Evolutionary conservation across 2,113 vertebrate genomes (phyloP), one percentile per base, ranked within the genome.

Genomic region (Blennius ocellaris): DNA sequence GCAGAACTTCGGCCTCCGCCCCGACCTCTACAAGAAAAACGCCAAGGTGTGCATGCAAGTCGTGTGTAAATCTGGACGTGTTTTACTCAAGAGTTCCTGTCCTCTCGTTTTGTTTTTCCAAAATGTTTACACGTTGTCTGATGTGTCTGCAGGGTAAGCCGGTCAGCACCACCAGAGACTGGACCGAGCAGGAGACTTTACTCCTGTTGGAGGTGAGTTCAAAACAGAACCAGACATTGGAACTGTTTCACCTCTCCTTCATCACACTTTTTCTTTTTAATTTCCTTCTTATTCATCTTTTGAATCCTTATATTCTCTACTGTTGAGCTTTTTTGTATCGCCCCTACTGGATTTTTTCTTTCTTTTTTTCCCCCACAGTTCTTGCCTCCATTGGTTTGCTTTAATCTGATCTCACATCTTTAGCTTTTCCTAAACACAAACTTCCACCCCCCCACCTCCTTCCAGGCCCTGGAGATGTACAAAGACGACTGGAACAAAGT

Each of bases 401-500:
- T 61, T 10, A 38, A 11, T 15, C 14, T 41, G 41, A 0, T 15
- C 11, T 51, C 8, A 8, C 16, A 15, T 51, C 55, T 6, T 69
- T 36, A 41, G 10, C 41, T 44, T 44, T 63, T 49, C 37, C 7
- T 14, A 14, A 40, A 51, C 6, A 11, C 11, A 6, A 44, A 44
- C 7, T 11, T 30, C 49, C 38, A 2, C 21, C 2, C 39, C 2
- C 39, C 37, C 14, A 10, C 49, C 17, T 52, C 51, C 36, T 21
- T 3, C 7, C 81, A 99, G 97, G 98, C 97, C 0, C 89, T 99
- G 79, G 98, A 99, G 90, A 99, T 99, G 97, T 99, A 94, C 89
- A 99, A 99, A 83, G 97, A 99, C 1, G 97, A 99, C 90, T 99
- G 98, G 98, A 99, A 99, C 92, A 99, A 99, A 79, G 98, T 99